phyloP scores from a whole-genome alignment of 2,113 vertebrate genomes.

The Thalassarche chlororhynchos region DNA sequence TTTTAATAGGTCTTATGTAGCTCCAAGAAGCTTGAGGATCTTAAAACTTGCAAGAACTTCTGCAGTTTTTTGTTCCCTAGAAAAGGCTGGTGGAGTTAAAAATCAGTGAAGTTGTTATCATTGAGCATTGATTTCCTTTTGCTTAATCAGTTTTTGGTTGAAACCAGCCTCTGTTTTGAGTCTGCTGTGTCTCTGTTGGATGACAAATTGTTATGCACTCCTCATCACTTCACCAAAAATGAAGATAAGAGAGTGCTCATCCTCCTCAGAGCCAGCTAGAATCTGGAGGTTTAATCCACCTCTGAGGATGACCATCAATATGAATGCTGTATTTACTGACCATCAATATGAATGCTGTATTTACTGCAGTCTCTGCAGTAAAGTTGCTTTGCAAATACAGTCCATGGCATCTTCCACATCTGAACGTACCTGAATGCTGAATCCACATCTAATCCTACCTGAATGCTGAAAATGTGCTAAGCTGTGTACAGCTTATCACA shows the following conservation, averaged over 20 bases:
- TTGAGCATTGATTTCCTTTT: not conserved
- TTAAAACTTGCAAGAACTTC: not conserved
- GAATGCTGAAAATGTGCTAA: not conserved
- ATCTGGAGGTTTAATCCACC: not conserved
- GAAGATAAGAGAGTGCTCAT: not conserved
- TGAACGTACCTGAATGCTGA: not conserved
- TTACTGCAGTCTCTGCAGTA: not conserved
- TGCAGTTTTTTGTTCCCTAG: not conserved
- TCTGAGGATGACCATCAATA: not conserved
- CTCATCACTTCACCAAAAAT: not conserved
- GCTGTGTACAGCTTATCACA: not conserved
- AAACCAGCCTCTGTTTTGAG: not conserved
- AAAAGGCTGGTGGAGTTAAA: not conserved
- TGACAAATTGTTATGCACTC: not conserved
- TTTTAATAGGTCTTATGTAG: not conserved
- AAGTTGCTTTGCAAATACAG: not conserved
- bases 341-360: not conserved
- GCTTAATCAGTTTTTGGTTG: not conserved
- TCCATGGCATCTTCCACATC: not conserved
- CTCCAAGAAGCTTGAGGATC: not conserved
- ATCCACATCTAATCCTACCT: not conserved
- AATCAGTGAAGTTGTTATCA: not conserved
- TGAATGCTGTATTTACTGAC: not conserved
- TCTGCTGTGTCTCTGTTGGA: not conserved
- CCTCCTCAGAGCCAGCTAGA: not conserved